phyloP scores from a whole-genome alignment of 92 coral and sea anemone species.

The Bergia puertoricense region DNA sequence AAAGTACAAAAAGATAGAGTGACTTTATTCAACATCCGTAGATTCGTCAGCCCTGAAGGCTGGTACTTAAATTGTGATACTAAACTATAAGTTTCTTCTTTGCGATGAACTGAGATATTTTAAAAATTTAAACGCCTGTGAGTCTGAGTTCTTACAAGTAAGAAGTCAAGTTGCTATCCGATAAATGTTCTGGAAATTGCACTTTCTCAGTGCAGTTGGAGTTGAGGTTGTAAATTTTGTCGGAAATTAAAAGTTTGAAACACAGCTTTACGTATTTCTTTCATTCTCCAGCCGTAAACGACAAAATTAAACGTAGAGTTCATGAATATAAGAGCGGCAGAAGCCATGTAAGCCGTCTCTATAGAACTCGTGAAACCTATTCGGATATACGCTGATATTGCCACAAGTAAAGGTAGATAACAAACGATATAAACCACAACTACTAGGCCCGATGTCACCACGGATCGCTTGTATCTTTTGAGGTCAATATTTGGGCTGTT shows the following conservation, averaged over 20 bases:
- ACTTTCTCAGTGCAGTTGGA: neutral
- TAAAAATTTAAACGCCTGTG: no score
- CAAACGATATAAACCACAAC: conserved; percentile 46
- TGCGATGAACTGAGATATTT: no score
- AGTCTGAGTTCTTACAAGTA: no score
- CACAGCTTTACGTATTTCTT: conserved; percentile 55
- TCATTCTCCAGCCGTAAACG: conserved; percentile 69
- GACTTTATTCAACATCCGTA: no score
- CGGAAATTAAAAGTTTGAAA: neutral
- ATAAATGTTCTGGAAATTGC: no score
- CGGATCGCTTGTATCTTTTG: conserved; percentile 42
- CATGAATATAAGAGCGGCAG: conserved; percentile 41
- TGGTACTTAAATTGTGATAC: no score
- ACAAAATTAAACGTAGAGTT: conserved; percentile 57
- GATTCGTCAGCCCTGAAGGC: no score
- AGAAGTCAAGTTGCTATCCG: neutral
- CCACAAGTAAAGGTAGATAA: conserved; percentile 37
- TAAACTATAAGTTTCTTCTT: no score
- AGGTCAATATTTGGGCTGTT: conserved; percentile 20
- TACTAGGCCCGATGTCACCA: conserved; percentile 46
- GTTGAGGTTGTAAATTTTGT: neutral
- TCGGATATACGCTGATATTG: conserved; percentile 27
- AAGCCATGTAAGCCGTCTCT: conserved; percentile 40
- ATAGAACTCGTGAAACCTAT: conserved; percentile 33
- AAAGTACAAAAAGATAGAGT: no score